A percentile compares a stretch with the other conserved stretches of the same genome.
phyloP scores from a whole-genome alignment of 2,797 vertebrate genomes.

The Phylloscopus collybita region DNA sequence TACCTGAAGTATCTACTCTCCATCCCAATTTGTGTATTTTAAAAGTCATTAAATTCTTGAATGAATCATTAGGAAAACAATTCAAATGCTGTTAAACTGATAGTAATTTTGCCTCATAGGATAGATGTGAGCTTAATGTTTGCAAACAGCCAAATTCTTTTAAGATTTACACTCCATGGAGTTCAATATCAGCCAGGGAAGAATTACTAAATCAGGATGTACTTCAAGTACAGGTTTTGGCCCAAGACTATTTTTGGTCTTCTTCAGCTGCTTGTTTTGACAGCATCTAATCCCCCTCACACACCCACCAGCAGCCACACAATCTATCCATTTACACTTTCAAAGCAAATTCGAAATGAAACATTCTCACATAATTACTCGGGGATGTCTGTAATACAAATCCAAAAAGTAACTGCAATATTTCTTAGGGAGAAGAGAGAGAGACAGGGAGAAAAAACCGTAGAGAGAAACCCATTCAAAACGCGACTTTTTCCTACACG shows the following conservation, averaged over 20 bases:
- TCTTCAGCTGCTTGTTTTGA: slow-evolving; percentile 68
- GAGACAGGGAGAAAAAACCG: not conserved
- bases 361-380: slow-evolving; percentile 62
- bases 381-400: slow-evolving; percentile 5
- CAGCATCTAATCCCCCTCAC: slow-evolving; percentile 53
- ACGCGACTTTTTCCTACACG: not conserved
- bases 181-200: slow-evolving; percentile 31
- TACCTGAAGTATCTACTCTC: slow-evolving; percentile 59
- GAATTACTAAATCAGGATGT: slow-evolving; percentile 42
- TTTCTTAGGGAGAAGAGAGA: not conserved
- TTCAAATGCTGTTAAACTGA: slow-evolving; percentile 70
- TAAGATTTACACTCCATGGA: slow-evolving; percentile 47
- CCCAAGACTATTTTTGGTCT: slow-evolving; percentile 52
- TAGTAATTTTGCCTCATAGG: slow-evolving; percentile 68
- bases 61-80: slow-evolving; percentile 77
- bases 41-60: slow-evolving; percentile 70
- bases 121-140: slow-evolving; percentile 60
- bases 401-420: slow-evolving; percentile 9
- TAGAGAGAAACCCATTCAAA: not conserved
- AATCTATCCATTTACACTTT: slow-evolving; percentile 46
- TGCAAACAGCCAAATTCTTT: slow-evolving; percentile 45
- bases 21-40: slow-evolving; percentile 69
- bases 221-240: slow-evolving; percentile 56
- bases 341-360: slow-evolving; percentile 45
- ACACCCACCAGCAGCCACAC: slow-evolving; percentile 21